Evolutionary conservation across 1,140 invertebrate genomes (phyloP), one percentile per base, ranked within the genome.

Genomic region (Cataglyphis hispanica): DNA sequence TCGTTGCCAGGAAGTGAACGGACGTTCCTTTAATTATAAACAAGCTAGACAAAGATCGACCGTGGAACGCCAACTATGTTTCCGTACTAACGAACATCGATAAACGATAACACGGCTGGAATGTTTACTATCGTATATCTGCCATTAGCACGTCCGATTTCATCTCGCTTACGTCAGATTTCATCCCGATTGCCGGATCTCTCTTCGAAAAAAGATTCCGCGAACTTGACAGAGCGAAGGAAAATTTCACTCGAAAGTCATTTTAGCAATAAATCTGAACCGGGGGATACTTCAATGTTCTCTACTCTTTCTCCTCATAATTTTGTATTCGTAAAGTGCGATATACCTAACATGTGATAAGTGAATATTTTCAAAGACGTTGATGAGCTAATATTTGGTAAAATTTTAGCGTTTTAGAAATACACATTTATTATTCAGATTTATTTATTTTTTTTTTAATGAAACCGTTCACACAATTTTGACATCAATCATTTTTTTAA

Each of bases 81-180:
- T 67, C 40, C 60, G 40, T 66, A 37, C 43, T 69, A 69, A 80
- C 76, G 16, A 80, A 80, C 76, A 13, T 67, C 40, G 76, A 67
- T 69, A 69, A n/a, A 66, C 43, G 43, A 34, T 7, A 69, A 43
- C 63, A 34, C 10, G 34, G 22, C 34, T 37, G 76, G 43, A 78
- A 78, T 34, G 31, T 31, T 43, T 11, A 22, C 25, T 37, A 66
- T 43, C 43, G 60, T 60, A 19, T n/a, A 19, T 27, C 31, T 34
- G 63, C 22, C n/a, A 46, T 78, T 78, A 67, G 61, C 61, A 40
- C 60, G 31, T 78, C 13, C 64, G 31, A 80, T 80, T 22, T 78
- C 40, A 80, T 80, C 31, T 78, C 40, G 61, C 61, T n/a, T n/a
- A 22, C 63, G 61, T 80, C 34, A 80, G 31, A 80, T 80, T 80